Evolutionary conservation across 2,797 vertebrate genomes (phyloP).

Genomic region (Phylloscopus collybita): DNA sequence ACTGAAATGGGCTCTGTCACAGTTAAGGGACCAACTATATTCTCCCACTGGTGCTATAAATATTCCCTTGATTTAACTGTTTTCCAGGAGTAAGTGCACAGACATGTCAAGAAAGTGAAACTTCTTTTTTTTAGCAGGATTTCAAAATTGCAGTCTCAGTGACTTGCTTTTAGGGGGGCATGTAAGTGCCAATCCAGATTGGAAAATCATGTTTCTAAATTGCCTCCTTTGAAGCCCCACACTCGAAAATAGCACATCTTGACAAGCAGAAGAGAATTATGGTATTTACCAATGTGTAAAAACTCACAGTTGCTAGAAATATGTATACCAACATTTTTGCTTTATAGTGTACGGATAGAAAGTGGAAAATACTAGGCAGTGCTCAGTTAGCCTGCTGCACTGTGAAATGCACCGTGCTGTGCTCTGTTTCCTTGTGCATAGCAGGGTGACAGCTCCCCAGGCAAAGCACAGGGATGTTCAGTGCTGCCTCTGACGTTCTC

Average conservation of each 20-base stretch:
- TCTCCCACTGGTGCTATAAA: conserved; percentile 47
- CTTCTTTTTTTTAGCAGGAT: neutral
- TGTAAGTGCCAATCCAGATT: neutral
- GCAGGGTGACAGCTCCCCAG: neutral
- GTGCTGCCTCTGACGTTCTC: neutral
- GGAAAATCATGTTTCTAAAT: conserved; percentile 13
- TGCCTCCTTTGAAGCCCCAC: neutral
- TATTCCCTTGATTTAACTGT: conserved; percentile 37
- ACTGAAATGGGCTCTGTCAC: conserved; percentile 18
- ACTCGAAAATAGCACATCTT: neutral
- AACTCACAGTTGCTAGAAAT: neutral
- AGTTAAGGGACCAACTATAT: conserved; percentile 23
- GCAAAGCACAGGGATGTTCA: neutral
- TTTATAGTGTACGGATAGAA: neutral
- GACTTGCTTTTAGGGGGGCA: neutral
- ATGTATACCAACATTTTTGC: neutral
- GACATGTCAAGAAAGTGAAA: neutral
- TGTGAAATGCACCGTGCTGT: neutral
- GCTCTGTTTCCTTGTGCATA: neutral
- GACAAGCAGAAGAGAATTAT: conserved; percentile 7
- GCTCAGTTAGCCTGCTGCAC: neutral
- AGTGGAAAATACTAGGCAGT: neutral
- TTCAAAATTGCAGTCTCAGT: conserved; percentile 6
- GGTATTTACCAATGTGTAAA: conserved; percentile 3
- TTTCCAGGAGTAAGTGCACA: conserved; percentile 4